Evolutionary conservation across 1,140 invertebrate species (phyloP), one percentile per base, ranked within the genome.

Genomic region (Nebria ingens): DNA sequence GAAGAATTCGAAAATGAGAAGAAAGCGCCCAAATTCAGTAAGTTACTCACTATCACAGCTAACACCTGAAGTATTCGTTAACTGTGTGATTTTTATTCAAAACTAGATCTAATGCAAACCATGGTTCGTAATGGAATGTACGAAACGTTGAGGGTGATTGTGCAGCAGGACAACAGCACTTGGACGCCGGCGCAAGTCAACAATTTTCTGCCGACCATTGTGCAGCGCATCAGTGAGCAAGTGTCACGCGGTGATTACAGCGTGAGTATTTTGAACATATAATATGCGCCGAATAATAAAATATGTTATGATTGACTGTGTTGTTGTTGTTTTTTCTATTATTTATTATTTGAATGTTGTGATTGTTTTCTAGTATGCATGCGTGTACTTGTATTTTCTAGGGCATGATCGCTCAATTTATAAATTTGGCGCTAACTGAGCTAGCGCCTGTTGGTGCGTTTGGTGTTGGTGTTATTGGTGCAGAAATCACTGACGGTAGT

Each of bases 1-100:
- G 83, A 89, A 59, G 93, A 98, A 66, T 95, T 89, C 68, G 88
- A 95, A 71, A 87, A 89, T 62, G 91, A 95, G 65, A 83, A 83
- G 67, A 78, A 76, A 29, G 51, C 55, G 1, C 12, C 21, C 19
- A 1, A 56, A 19, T 17, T 45, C 50, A 22, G 15, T 19, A 9
- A 55, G 55, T 19, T n/a, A 54, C 25, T 9, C 25, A 34, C 25
- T 9, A 9, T 67, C 71, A 57, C 53, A 21, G 53, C 56, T 52
- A 23, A 20, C 3, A 12, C 12, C 12, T 49, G 4, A 49, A 49
- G 17, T 15, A 15, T 15, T 6, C 9, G 13, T 6, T 49, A 49
- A 6, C 6, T 54, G 19, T 21, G 13, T 54, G 21, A 13, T 11
- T 55, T 3, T 25, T 20, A n/a, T n/a, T n/a, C 40, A 19, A 40